Base-by-base conservation (phyloP, 2,113 vertebrate genomes). In the Triplophysa rosa region DNA sequence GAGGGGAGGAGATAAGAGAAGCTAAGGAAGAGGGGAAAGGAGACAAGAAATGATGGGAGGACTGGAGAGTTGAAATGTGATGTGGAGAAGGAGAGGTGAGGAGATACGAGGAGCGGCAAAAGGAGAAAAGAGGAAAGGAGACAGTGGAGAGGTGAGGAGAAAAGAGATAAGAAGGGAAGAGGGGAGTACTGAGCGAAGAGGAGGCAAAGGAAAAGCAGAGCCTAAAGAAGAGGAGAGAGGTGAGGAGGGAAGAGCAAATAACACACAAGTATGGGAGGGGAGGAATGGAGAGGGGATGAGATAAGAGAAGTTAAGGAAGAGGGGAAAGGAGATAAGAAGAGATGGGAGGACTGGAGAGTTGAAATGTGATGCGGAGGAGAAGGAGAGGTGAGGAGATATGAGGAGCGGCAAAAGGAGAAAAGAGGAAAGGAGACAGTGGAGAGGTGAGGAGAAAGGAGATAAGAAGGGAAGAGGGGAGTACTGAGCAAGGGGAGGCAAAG, bases 271-370 rank as follows among this genome's bases (percentile, higher is more conserved):
- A 5, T 47, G 6, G 47, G 9, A 37, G 49, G 47, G 47, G 10
- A 40, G n/a, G n/a, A n/a, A n/a, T 87, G 86, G 74, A 81, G 78
- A 83, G 77, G 81, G 56, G 23, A 49, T 47, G 45, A n/a, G 13
- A 64, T 59, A 11, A 69, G 24, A 17, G n/a, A 81, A 64, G 78
- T 47, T 61, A 63, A 61, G 73, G 12, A 13, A 16, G 7, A 26
- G 16, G 23, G 14, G 64, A 16, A 33, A 58, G 21, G 9, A 65
- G 33, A 52, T 29, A 24, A 77, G 37, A 71, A 9, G 19, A 65
- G 65, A 54, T 64, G n/a, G 40, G 65, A 62, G 2, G 12, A 62
- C 40, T 14, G 6, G 71, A 63, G 71, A 23, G 56, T 16, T n/a
- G 21, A 37, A 37, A 8, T 23, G 66, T 66, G n/a, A n/a, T n/a